These are phyloP conservation scores for Rynchops niger DNA, from an alignment of 2,113 vertebrate genomes.

Conservation along the genomic window DNA sequence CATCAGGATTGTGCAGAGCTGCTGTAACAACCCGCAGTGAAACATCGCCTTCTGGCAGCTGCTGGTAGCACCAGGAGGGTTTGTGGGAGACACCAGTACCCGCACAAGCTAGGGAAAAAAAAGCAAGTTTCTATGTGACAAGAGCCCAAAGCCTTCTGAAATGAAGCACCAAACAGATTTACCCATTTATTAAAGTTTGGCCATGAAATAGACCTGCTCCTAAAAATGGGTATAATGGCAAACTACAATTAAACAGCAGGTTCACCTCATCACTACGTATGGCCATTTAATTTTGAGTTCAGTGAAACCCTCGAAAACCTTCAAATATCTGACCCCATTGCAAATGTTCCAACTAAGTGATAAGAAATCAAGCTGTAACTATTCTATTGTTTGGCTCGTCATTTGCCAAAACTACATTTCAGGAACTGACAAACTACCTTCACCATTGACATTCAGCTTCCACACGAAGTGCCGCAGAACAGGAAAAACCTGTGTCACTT, in stretches of 20 bases:
- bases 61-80: constrained; percentile 91
- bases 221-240: neutral
- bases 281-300: neutral
- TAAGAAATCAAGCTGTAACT: neutral
- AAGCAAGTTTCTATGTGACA: accelerated
- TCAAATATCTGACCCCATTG: neutral
- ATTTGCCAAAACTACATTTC: neutral
- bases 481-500: neutral
- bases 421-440: neutral
- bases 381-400: neutral
- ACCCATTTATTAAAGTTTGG: neutral
- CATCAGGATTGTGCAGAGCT: constrained; percentile 97
- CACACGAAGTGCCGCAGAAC: neutral
- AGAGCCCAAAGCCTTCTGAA: neutral
- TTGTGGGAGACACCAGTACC: constrained; percentile 93
- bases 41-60: constrained; percentile 97
- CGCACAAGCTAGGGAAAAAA: constrained; percentile 83
- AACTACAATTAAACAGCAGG: accelerated
- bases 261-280: accelerated
- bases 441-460: neutral
- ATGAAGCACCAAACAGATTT: accelerated
- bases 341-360: accelerated
- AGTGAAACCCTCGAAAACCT: neutral
- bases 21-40: constrained; percentile 91
- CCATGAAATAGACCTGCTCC: accelerated